Base-by-base conservation (phyloP, 1,140 invertebrate genomes). In the Colletes latitarsis region DNA sequence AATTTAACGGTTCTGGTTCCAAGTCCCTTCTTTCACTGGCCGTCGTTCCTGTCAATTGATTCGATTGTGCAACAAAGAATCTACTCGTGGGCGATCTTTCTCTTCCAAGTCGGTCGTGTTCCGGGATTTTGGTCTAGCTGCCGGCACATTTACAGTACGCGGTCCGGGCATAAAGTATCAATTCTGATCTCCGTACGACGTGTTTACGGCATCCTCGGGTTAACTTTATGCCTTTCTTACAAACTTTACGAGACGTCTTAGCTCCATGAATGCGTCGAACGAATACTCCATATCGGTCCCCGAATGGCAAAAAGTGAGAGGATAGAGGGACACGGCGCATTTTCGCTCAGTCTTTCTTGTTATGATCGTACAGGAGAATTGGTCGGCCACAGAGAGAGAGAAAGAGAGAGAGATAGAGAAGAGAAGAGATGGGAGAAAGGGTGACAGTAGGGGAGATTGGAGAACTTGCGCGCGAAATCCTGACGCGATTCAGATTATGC, bases 151-250 rank as follows among this genome's bases (percentile, higher is more conserved):
- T 86, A 86, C 77, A 43, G 5, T 43, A 43, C 70, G 83, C 83
- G 64, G n/a, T 21, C 70, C 49, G 39, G 41, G 74, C 84, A 81
- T 86, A 85, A 86, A 86, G 83, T 86, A 86, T 86, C 84, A 86
- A 86, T 85, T 86, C 79, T 76, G 84, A 86, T 86, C 83, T 78
- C 21, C 60, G 64, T 82, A 82, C 83, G 83, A 82, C 69, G 79
- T 85, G 83, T 86, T 86, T 86, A 86, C 74, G 79, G 80, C 55
- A 53, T 62, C 67, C 53, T 39, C 49, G 64, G 79, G 69, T 82
- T 84, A 85, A 85, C 83, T 86, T 86, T 86, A 86, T 85, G 74
- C 76, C 80, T 85, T 86, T 78, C 79, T 67, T 77, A 74, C 70
- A 69, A 73, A 86, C 66, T 85, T 86, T 86, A 86, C 79, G 84